Evolutionary conservation across 2,113 vertebrate genomes (phyloP), one percentile per base, ranked within the genome.

Genomic region (Salvelinus alpinus): DNA sequence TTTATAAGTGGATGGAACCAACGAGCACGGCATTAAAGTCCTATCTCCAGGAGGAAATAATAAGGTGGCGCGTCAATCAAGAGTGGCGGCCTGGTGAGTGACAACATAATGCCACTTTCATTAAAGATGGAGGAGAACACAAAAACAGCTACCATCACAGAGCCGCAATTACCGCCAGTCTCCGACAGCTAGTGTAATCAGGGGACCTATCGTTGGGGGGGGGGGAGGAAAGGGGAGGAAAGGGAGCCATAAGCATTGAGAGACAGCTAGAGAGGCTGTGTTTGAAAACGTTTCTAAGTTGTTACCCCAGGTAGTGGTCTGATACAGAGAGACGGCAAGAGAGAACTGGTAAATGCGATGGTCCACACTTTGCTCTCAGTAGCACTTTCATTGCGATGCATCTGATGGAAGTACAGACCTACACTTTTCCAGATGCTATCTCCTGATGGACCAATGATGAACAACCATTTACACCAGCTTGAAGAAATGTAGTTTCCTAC

Each of bases 71-170:
- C 24, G 73, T 80, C 75, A 78, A 80, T 84, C 78, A 78, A 73
- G 38, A 54, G 11, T 0, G 7, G 48, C 7, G 31, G 44, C 59
- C 44, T 44, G 16, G 54, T 80, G 76, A 84, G 51, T 80, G 82
- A 84, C 82, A 78, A 70, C 34, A 73, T 80, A 84, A 80, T 80
- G 51, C 72, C 65, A 20, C 65, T 75, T 84, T 80, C 75, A 84
- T 80, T 84, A 84, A 73, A 80, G 73, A 72, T 27, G 11, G 54
- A 38, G 12, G 64, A 38, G 27, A 64, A 20, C 60, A 78, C 48
- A 54, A 75, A 75, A 78, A 72, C 67, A 70, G 54, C 64, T 25
- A 24, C 64, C 47, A 14, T 73, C 65, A 71, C 64, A 25, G 48
- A 27, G 57, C 18, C 31, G 60, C 60, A 73, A 44, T 64, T 66